phyloP scores from a whole-genome alignment of 2,888 invertebrate genomes.

The Nomada lathburiana region DNA sequence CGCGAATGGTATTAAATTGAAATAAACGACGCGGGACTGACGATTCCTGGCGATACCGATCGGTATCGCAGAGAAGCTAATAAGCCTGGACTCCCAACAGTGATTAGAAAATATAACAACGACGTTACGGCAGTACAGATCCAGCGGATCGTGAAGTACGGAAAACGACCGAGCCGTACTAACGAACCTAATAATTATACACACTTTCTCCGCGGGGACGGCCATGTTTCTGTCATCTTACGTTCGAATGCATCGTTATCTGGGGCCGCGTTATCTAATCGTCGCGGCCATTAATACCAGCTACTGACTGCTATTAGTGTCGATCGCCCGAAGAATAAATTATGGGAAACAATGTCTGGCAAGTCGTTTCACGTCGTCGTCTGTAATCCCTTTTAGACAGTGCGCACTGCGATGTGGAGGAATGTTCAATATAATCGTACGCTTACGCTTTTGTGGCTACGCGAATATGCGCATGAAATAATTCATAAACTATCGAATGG shows the following conservation, averaged over 20 bases:
- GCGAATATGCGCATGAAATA: too few species aligned
- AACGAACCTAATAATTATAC: slow-evolving; percentile 55
- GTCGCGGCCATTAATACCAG: slow-evolving; percentile 40
- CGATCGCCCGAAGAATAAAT: slow-evolving; percentile 47
- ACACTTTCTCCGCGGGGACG: slow-evolving; percentile 50
- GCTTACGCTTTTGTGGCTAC: too few species aligned
- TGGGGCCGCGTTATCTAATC: slow-evolving; percentile 37
- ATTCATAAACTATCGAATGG: too few species aligned
- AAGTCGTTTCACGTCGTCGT: background rate
- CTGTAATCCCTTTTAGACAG: background rate
- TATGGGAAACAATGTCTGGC: slow-evolving; percentile 33
- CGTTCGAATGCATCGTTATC: slow-evolving; percentile 52
- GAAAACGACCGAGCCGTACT: slow-evolving; percentile 8
- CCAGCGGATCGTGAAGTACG: background rate
- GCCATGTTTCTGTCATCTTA: slow-evolving; percentile 46
- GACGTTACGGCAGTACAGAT: slow-evolving; percentile 25
- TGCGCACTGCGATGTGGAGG: background rate
- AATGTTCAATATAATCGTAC: background rate
- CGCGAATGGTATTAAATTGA: background rate
- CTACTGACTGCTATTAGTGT: slow-evolving; percentile 30
- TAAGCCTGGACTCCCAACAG: slow-evolving; percentile 2
- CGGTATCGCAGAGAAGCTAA: slow-evolving; percentile 13
- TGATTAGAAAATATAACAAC: slow-evolving; percentile 50
- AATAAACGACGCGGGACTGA: slow-evolving; percentile 5
- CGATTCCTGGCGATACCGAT: background rate